A percentile compares a stretch with the other conserved stretches of the same genome.
phyloP scores from a whole-genome alignment of 2,113 vertebrate genomes.

The Sus scrofa region T2T-Sscrofa CM000830.6:133113001-133113500 shows the following conservation, averaged over 20 bases:
- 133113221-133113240: constrained; percentile 4
- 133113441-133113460: too few species aligned
- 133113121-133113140: constrained; percentile 22
- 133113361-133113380: too few species aligned
- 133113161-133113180: neutral
- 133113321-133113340: too few species aligned
- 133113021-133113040: neutral
- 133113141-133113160: neutral
- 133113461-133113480: too few species aligned
- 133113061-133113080: neutral
- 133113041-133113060: neutral
- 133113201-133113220: constrained; percentile 55
- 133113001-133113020: neutral
- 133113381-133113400: too few species aligned
- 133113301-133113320: too few species aligned
- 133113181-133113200: too few species aligned
- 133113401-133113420: too few species aligned
- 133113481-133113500: too few species aligned
- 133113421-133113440: too few species aligned
- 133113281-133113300: neutral
- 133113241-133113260: neutral
- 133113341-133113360: too few species aligned
- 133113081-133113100: neutral
- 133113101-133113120: neutral
- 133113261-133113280: neutral